Evolutionary conservation across 2,888 invertebrate species (phyloP).

Genomic region (Amblyjoppa fuscipennis): DNA sequence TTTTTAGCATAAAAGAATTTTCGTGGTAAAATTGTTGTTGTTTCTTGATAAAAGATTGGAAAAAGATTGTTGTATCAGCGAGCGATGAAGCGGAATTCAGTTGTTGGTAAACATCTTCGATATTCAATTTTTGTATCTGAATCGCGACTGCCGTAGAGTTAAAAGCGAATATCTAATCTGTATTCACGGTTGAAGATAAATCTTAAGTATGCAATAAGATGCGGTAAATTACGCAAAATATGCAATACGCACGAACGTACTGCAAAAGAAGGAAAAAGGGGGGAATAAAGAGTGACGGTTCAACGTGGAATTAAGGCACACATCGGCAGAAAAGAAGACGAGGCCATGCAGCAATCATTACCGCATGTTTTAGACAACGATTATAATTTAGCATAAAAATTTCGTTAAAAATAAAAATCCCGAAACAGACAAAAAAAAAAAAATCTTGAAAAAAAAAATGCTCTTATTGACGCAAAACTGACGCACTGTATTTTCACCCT

Average conservation of each 20-base stretch:
- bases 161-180: slow-evolving; percentile 41
- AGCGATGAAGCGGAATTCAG: no score
- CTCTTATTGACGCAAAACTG: no score
- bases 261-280: slow-evolving; percentile 52
- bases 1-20: no score
- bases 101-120: background rate
- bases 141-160: background rate
- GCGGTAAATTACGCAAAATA: no score
- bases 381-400: background rate
- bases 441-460: background rate
- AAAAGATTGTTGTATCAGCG: no score
- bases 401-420: background rate
- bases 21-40: no score
- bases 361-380: background rate
- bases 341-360: background rate
- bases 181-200: slow-evolving; percentile 23
- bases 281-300: slow-evolving; percentile 76
- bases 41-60: no score
- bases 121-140: background rate
- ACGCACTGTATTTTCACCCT: no score
- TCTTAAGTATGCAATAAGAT: no score
- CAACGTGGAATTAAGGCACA: slow-evolving; percentile 83
- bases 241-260: slow-evolving; percentile 36
- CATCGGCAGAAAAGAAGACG: slow-evolving; percentile 51
- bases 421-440: background rate